These are phyloP conservation scores for Ditula angustiorana DNA, from an alignment of 2,888 invertebrate genomes.

Conservation along the genomic window DNA sequence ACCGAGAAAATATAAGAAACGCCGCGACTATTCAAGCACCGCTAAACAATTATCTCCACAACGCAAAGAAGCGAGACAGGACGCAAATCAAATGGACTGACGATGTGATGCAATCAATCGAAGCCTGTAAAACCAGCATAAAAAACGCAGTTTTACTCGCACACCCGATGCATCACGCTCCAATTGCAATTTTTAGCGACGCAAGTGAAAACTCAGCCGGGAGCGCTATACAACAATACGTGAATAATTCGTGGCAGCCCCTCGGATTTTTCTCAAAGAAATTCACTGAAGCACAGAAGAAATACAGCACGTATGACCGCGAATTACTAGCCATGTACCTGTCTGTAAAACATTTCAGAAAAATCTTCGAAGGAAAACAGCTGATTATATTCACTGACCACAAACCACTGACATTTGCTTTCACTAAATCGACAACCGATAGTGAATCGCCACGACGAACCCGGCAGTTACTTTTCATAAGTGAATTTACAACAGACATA, in stretches of 20 bases:
- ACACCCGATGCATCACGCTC: conserved; percentile 40
- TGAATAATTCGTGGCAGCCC: conserved; percentile 36
- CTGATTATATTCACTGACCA: too few relatives aligned
- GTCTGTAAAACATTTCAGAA: conserved; percentile 39
- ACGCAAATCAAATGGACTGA: conserved; percentile 42
- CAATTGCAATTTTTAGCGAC: conserved; percentile 43
- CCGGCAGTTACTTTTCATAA: conserved; percentile 30
- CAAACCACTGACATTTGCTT: conserved; percentile 35
- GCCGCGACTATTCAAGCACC: conserved; percentile 21
- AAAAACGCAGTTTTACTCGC: conserved; percentile 33
- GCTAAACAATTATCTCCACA: conserved; percentile 38
- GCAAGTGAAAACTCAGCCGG: conserved; percentile 56
- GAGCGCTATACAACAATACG: conserved; percentile 53
- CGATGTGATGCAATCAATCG: conserved; percentile 36
- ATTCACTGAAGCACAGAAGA: conserved; percentile 14
- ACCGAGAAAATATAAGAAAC: conserved; percentile 24
- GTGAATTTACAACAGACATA: conserved; percentile 30
- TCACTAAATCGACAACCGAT: conserved; percentile 12
- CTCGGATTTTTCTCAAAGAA: conserved; percentile 39
- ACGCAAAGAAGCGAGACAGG: conserved; percentile 45
- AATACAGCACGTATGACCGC: conserved; percentile 35
- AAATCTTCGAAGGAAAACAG: conserved; percentile 38
- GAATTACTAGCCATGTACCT: conserved; percentile 42
- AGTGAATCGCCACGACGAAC: conserved; percentile 37
- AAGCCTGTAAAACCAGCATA: conserved; percentile 39